Base-by-base conservation (phyloP, 2,797 vertebrate genomes). In the Danio albolineatus region DNA sequence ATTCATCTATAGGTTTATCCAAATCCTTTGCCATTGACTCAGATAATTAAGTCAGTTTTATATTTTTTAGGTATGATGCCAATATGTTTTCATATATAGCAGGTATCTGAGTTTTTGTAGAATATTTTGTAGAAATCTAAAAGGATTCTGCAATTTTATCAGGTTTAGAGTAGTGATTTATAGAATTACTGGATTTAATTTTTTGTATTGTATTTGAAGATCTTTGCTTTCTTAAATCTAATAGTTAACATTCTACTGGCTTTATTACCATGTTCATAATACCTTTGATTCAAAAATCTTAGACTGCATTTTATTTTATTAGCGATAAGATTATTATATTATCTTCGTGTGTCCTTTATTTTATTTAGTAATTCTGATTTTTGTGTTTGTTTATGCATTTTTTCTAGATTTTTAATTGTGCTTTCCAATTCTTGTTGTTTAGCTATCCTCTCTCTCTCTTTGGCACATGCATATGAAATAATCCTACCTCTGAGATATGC, bases 251-350 rank as follows among this genome's bases (percentile, higher is more conserved):
- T 3, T 21, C 61, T 71, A 10, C 74, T 81, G 7, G 57, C 64
- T 10, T 56, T 78, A 19, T 78, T 61, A 4, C 57, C 56, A 51
- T 81, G 4, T 61, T 81, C 54, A 21, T 83, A 77, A 19, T 81
- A 78, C 53, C 7, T 41, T 19, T 80, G 73, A 1, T 80, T 77
- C 1, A 61, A 54, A 48, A 78, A 81, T 19, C 62, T 16, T 39
- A 70, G 16, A 4, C 48, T 61, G 0, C 74, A 74, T 13, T 83
- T 73, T 9, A 66, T 54, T 41, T 80, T 77, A 16, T 80, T 69
- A 5, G 38, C 38, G 12, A 60, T 13, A 46, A 59, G 14, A 2
- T 9, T 60, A 51, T 77, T 72, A 6, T 69, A 13, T 6, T 66
- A 78, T 51, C 61, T 84, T 6, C 6, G 5, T 1, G 48, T 57